These are phyloP conservation scores for Odontesthes bonariensis DNA, from an alignment of 2,113 vertebrate species.

Conservation along the genomic window DNA sequence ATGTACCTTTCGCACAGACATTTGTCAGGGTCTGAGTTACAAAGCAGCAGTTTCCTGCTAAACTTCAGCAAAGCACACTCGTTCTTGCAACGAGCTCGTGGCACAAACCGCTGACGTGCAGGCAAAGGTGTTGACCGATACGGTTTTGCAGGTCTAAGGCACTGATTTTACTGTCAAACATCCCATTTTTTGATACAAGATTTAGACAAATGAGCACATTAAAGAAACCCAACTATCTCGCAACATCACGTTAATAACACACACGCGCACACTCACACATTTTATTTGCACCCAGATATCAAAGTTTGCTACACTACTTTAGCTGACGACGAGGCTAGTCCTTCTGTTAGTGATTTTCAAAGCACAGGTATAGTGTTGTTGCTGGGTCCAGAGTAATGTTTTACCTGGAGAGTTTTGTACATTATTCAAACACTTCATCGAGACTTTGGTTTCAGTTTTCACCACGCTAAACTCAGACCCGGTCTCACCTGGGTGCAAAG, in stretches of 20 bases:
- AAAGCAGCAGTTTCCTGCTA: conserved; percentile 55
- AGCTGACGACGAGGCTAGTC: conserved; percentile 79
- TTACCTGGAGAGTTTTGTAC: conserved; percentile 80
- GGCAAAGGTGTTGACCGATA: conserved; percentile 57
- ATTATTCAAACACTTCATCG: conserved; percentile 78
- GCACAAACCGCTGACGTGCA: conserved; percentile 34
- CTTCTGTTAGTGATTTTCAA: conserved; percentile 77
- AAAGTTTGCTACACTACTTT: conserved; percentile 73
- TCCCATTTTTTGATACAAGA: conserved; percentile 58
- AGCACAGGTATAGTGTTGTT: conserved; percentile 86
- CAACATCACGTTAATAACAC: conserved; percentile 46
- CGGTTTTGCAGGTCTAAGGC: conserved; percentile 81
- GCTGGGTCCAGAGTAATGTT: conserved; percentile 86
- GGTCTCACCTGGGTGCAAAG: conserved; percentile 42
- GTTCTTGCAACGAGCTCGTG: conserved; percentile 23
- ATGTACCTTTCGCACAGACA: conserved; percentile 70
- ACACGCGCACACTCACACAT: conserved; percentile 27
- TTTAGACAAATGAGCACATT: conserved; percentile 64
- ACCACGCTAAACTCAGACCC: conserved; percentile 62
- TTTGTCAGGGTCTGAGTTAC: conserved; percentile 46
- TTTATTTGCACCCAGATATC: conserved; percentile 62
- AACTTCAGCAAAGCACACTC: conserved; percentile 57
- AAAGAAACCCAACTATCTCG: conserved; percentile 54
- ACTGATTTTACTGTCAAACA: conserved; percentile 75
- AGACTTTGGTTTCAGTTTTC: conserved; percentile 82